Conservation (phyloP, 2,888 invertebrate species). For the Chamaedrilus cognettii region DNA sequence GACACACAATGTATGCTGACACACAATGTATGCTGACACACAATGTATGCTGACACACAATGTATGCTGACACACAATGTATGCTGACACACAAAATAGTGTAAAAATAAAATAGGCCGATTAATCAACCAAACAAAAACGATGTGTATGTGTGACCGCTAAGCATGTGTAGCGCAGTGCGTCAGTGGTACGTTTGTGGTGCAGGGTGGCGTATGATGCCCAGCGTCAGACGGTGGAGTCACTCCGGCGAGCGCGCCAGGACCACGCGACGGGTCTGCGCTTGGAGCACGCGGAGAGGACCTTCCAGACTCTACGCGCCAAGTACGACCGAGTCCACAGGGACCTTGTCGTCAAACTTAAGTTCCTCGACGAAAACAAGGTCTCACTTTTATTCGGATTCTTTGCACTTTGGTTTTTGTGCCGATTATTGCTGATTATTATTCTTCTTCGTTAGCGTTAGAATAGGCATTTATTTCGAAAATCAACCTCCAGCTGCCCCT, state of each 20-base stretch:
- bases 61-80: too few relatives aligned
- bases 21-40: too few relatives aligned
- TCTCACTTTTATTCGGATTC: too few relatives aligned
- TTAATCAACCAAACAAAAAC: neutral
- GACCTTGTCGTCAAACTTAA: slow-evolving; percentile 26
- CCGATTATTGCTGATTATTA: neutral
- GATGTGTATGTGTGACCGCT: neutral
- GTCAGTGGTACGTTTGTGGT: neutral
- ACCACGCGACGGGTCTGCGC: slow-evolving; percentile 12
- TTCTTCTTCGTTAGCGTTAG: neutral
- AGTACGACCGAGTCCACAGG: slow-evolving; percentile 19
- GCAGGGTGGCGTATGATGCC: slow-evolving; percentile 25
- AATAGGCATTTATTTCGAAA: neutral
- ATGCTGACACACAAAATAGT: too few relatives aligned
- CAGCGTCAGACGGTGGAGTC: slow-evolving; percentile 19
- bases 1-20: too few relatives aligned
- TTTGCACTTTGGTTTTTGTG: neutral
- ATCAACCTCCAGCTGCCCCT: too few relatives aligned
- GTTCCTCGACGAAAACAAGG: slow-evolving; percentile 27
- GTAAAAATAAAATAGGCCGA: too few relatives aligned
- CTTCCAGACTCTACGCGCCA: slow-evolving; percentile 12
- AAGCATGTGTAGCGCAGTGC: too few relatives aligned
- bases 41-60: too few relatives aligned
- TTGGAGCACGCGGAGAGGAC: slow-evolving; percentile 23
- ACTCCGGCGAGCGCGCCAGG: neutral